Base-by-base conservation (phyloP, 2,888 invertebrate genomes). In the Disparrhopalites patrizii region DNA sequence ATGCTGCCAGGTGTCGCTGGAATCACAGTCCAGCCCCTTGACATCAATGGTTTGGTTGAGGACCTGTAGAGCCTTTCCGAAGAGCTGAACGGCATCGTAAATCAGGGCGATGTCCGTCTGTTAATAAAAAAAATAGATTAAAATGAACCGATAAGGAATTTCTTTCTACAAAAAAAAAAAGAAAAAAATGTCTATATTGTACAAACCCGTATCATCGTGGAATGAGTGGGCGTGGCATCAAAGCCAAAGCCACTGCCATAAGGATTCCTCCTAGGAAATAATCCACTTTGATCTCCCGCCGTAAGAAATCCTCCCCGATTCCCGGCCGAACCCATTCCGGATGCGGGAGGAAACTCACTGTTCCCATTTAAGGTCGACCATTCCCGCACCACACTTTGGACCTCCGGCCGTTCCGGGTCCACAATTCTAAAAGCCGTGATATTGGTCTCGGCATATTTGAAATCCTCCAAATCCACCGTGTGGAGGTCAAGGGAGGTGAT, bases 1-100 rank as follows among this genome's bases (percentile, higher is more conserved):
- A 77, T 95, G 91, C 13, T 89, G 89, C 94, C 95, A 95, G 7
- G 92, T 91, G 79, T 91, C 90, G 71, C 89, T 87, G 0, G 89
- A 88, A 76, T 92, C 92, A 77, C 93, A 93, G 54, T 90, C 90
- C 64, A 93, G 83, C 0, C 92, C 89, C 77, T 90, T 87, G 73
- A 92, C 90, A 78, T 92, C 90, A 73, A 93, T 91, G 80, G 90
- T 89, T 77, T 92, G 91, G 69, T 91, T 91, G 77, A 93, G 83
- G 79, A 93, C 91, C 78, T 93, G 90, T 56, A 96, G 81, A 1
- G 94, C 95, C 80, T 90, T 91, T 57, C 94, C 91, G 79, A 95
- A 94, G 73, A 96, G 83, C 81, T 91, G 90, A 57, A 96, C 94
- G 1, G 95, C 94, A 78, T 96, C 96, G 80, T 94, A 95, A 88